A percentile compares a stretch with the other conserved stretches of the same genome.
Conservation (phyloP, 2,888 invertebrate species). For the Philonicus albiceps region DNA sequence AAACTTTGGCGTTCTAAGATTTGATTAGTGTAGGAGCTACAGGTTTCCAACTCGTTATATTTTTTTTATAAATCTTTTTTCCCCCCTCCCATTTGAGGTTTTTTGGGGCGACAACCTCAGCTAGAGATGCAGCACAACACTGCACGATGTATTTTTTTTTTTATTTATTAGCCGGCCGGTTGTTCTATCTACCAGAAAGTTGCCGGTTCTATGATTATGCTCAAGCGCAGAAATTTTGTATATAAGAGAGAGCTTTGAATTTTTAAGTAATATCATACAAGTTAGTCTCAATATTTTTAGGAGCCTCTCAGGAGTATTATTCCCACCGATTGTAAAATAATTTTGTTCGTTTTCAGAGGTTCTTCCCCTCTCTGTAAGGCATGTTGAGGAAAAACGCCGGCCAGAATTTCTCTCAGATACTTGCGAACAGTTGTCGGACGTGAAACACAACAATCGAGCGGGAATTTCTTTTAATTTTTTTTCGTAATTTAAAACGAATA, state of each 20-base stretch:
- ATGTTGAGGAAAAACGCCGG: neutral
- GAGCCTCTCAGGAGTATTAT: neutral
- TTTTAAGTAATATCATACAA: neutral
- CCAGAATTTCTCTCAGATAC: conserved; percentile 18
- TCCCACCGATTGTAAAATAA: neutral
- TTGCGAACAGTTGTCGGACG: conserved; percentile 15
- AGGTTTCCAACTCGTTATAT: neutral
- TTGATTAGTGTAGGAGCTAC: neutral
- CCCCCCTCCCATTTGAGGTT: neutral
- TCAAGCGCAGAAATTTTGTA: neutral
- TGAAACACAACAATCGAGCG: neutral
- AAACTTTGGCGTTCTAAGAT: neutral
- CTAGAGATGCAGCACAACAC: neutral
- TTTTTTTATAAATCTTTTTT: neutral
- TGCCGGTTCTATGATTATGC: neutral
- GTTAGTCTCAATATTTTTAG: neutral
- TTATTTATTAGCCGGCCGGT: neutral
- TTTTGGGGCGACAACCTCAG: neutral
- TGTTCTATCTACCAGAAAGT: neutral
- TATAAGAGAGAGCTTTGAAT: neutral
- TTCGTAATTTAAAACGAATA: neutral
- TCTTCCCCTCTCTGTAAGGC: neutral
- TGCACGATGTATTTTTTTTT: neutral
- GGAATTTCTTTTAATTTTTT: neutral
- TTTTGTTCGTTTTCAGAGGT: neutral